Evolutionary conservation across 2,797 vertebrate genomes (phyloP).

Genomic region (Tokudaia muenninki): DNA sequence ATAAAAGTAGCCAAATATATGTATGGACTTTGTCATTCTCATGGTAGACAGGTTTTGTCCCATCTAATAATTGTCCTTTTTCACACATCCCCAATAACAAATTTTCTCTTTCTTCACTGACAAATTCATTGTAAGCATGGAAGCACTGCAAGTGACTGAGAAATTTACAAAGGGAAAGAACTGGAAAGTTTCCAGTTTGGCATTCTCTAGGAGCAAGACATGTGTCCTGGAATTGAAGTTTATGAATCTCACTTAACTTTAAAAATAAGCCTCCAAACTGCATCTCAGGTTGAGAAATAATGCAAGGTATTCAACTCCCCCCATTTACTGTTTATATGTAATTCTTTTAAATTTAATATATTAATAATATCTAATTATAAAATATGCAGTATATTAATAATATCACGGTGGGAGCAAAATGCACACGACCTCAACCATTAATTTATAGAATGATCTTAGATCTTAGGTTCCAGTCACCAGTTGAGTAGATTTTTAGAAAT

Average conservation of each 20-base stretch:
- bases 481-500: background rate
- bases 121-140: background rate
- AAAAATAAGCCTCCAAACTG: background rate
- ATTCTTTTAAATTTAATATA: background rate
- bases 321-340: background rate
- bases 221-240: background rate
- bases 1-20: background rate
- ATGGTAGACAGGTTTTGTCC: background rate
- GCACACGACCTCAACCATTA: background rate
- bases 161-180: background rate
- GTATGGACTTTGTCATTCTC: accelerated
- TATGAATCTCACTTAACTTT: background rate
- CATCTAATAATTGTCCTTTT: background rate
- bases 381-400: background rate
- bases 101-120: background rate
- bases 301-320: background rate
- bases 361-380: background rate
- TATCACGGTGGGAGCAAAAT: background rate
- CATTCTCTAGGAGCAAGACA: too few relatives aligned
- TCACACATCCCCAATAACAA: background rate
- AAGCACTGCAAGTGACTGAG: too few relatives aligned
- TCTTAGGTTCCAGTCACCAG: background rate
- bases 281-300: background rate
- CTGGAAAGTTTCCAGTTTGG: background rate
- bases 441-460: background rate